A percentile compares a stretch with the other conserved stretches of the same genome.
These are phyloP conservation scores for Nasonia vitripennis DNA, from an alignment of 1,140 invertebrate species.

Conservation along the genomic window DNA sequence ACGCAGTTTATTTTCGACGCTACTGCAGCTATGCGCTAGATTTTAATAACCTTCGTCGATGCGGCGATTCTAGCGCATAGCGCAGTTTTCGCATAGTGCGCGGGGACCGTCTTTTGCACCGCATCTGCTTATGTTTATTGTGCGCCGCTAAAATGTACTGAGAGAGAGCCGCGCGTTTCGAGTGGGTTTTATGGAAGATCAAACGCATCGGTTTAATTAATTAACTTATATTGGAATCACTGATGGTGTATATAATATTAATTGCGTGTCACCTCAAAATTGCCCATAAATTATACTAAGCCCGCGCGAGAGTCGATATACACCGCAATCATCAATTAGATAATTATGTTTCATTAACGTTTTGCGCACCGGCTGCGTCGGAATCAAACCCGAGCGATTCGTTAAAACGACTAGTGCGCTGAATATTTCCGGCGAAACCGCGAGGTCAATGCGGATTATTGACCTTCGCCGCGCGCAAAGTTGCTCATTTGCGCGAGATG, in stretches of 20 bases:
- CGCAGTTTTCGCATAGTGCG: background rate
- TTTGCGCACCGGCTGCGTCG: background rate
- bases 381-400: background rate
- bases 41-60: conserved; percentile 37
- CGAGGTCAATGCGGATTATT: conserved; percentile 17
- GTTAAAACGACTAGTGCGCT: background rate
- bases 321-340: background rate
- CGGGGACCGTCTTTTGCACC: background rate
- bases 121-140: background rate
- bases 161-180: no score
- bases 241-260: background rate
- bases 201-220: background rate
- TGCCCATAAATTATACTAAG: background rate
- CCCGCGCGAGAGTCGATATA: background rate
- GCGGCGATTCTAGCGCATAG: no score
- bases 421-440: background rate
- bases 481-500: background rate
- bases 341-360: background rate
- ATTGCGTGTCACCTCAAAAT: background rate
- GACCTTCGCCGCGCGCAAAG: background rate
- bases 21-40: background rate
- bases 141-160: no score
- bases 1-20: conserved; percentile 23
- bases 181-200: no score
- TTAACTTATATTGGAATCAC: background rate